Conservation (phyloP, 1,140 invertebrate genomes). For the Tetragonula clypearis region DNA sequence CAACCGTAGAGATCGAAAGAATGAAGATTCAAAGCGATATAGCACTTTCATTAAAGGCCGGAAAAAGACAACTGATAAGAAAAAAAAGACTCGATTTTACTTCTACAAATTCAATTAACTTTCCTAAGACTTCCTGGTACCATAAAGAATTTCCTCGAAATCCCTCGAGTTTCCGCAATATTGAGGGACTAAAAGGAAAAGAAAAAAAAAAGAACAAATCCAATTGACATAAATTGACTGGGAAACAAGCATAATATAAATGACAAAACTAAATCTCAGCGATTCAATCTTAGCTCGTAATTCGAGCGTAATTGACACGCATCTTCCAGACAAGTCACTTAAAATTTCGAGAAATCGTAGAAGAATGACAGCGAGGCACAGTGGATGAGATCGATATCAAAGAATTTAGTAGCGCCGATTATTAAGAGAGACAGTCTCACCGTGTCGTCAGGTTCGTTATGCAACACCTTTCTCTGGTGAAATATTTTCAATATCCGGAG, state of each 20-base stretch:
- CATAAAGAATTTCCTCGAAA: too few relatives aligned
- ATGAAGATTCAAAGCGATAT: not conserved
- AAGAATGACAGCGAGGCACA: not conserved
- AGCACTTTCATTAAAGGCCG: too few relatives aligned
- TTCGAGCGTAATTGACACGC: too few relatives aligned
- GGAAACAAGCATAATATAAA: too few relatives aligned
- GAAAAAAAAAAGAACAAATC: too few relatives aligned
- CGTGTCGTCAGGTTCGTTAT: not conserved
- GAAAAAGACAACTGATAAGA: not conserved
- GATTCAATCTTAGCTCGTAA: too few relatives aligned
- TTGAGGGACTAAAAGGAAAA: too few relatives aligned
- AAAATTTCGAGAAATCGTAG: not conserved
- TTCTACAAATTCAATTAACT: not conserved
- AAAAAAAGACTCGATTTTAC: not conserved
- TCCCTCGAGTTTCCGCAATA: too few relatives aligned
- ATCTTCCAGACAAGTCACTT: too few relatives aligned
- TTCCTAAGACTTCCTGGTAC: not conserved
- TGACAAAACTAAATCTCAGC: too few relatives aligned
- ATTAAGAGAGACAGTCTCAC: not conserved
- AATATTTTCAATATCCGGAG: conserved; percentile 1
- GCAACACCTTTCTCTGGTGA: not conserved
- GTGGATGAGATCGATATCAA: not conserved
- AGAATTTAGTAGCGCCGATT: not conserved
- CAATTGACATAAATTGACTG: too few relatives aligned
- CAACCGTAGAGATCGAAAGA: too few relatives aligned